A percentile compares a stretch with the other conserved stretches of the same genome.
These are phyloP conservation scores for Regulus satrapa DNA, from an alignment of 2,113 vertebrate species.

Conservation along the genomic window DNA sequence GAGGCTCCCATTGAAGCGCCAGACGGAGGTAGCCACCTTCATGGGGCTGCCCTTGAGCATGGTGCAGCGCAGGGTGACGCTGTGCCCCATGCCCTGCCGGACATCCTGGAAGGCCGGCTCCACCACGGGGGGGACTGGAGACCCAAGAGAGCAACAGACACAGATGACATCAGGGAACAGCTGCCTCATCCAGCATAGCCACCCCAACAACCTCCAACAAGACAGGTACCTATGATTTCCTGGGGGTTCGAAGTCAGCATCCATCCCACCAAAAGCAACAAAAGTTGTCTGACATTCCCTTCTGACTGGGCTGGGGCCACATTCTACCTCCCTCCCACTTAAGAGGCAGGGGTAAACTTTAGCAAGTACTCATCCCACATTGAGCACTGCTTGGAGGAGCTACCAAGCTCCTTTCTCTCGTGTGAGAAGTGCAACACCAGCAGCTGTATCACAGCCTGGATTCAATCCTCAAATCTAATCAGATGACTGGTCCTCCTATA, in stretches of 20 bases:
- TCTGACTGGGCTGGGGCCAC: background rate
- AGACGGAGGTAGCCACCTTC: slow-evolving; percentile 82
- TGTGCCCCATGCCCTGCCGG: slow-evolving; percentile 81
- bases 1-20: slow-evolving; percentile 84
- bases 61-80: slow-evolving; percentile 82
- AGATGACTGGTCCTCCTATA: background rate
- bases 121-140: slow-evolving; percentile 84
- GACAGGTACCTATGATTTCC: background rate
- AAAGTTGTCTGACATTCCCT: rapidly evolving
- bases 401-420: background rate
- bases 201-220: background rate
- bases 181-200: rapidly evolving
- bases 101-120: slow-evolving; percentile 87
- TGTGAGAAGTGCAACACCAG: background rate
- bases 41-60: slow-evolving; percentile 87
- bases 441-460: background rate
- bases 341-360: background rate
- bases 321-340: background rate
- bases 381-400: background rate
- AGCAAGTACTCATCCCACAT: background rate
- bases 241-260: background rate
- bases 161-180: background rate
- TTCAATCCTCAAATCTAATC: background rate
- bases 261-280: background rate
- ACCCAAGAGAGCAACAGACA: background rate